These are phyloP conservation scores for Cherax quadricarinatus DNA, from an alignment of 1,140 invertebrate species.

Conservation along the genomic window DNA sequence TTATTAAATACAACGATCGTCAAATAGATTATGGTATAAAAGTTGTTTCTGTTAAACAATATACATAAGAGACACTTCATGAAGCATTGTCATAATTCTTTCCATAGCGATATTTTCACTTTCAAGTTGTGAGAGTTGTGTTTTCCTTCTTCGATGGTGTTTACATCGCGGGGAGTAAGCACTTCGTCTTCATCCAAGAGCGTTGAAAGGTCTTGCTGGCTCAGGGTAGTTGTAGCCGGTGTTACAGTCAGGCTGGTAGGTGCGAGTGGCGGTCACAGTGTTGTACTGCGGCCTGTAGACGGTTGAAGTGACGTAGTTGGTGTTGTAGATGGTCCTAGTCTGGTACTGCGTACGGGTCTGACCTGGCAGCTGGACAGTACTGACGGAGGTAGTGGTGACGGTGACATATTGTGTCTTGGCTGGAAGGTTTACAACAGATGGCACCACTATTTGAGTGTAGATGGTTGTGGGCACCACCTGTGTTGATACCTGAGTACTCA, in stretches of 20 bases:
- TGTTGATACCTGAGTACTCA: conserved; percentile 49
- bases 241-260: conserved; percentile 12
- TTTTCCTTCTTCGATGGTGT: neutral
- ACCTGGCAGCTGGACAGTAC: conserved; percentile 42
- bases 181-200: conserved; percentile 7
- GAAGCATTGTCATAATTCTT: neutral
- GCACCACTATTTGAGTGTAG: conserved; percentile 34
- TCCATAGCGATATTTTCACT: neutral
- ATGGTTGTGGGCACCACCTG: conserved; percentile 65
- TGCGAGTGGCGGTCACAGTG: conserved; percentile 30
- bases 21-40: neutral
- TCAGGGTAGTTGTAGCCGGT: conserved; percentile 55
- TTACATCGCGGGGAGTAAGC: neutral
- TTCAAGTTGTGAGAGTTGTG: neutral
- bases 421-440: conserved; percentile 20
- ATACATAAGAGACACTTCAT: neutral
- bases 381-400: conserved; percentile 25
- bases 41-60: neutral
- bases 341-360: conserved; percentile 26
- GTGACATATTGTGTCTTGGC: conserved; percentile 41
- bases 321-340: conserved; percentile 46
- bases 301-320: conserved; percentile 63
- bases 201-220: conserved; percentile 42
- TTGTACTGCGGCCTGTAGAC: conserved; percentile 28
- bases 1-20: neutral